Conservation (phyloP, 2,888 invertebrate species). For the Lydus trimaculatus region DNA sequence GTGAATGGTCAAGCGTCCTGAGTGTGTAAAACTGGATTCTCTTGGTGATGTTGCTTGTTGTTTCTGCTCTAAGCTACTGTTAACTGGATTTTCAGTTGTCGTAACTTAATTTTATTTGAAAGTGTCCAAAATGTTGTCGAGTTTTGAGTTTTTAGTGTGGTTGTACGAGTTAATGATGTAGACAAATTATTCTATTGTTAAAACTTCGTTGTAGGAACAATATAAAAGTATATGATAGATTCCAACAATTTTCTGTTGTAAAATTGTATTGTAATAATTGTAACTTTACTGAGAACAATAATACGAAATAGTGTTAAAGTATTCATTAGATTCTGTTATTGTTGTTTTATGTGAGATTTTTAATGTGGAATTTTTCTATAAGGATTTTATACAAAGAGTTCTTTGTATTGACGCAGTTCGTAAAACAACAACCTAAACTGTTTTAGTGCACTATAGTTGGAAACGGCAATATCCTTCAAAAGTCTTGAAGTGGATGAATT, state of each 20-base stretch:
- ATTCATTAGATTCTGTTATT: too few species aligned
- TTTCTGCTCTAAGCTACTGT: slow-evolving; percentile 8
- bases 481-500: neutral
- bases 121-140: neutral
- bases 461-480: neutral
- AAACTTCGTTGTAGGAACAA: neutral
- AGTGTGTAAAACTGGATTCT: slow-evolving; percentile 20
- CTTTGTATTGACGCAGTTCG: neutral
- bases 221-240: neutral
- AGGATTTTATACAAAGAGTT: neutral
- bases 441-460: neutral
- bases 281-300: too few species aligned
- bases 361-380: too few species aligned
- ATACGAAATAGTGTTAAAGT: too few species aligned
- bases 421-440: neutral
- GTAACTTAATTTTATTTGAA: slow-evolving; percentile 22
- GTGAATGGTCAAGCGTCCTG: slow-evolving; percentile 39
- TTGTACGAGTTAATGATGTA: neutral
- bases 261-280: too few species aligned
- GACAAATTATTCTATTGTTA: neutral
- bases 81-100: slow-evolving; percentile 18
- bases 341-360: too few species aligned
- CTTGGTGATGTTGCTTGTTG: slow-evolving; percentile 17
- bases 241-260: too few species aligned
- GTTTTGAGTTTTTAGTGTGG: neutral